Percentiles rank a stretch among this genome's conserved stretches.
Evolutionary conservation across 2,797 vertebrate genomes (phyloP).

Genomic region (Macropodus opercularis): DNA sequence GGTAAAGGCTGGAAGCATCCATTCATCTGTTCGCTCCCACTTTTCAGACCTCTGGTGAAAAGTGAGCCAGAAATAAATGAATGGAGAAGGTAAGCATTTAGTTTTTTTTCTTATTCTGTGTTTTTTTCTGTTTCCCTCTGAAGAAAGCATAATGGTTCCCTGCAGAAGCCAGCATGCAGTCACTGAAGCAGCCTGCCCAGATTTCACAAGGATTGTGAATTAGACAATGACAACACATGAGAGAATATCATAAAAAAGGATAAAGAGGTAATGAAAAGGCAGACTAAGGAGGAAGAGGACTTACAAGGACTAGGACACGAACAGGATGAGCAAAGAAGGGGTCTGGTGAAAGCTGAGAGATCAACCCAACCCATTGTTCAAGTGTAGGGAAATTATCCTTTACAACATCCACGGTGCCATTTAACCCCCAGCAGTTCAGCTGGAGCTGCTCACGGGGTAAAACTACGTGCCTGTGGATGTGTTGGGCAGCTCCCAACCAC

Average conservation of each 20-base stretch:
- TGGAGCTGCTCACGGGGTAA: constrained; percentile 26
- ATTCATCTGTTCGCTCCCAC: constrained; percentile 42
- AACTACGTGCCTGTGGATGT: constrained; percentile 20
- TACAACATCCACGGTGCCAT: constrained; percentile 29
- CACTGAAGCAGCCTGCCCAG: no score
- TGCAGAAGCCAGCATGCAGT: constrained; percentile 47
- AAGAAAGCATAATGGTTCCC: constrained; percentile 47
- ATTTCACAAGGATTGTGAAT: constrained; percentile 67
- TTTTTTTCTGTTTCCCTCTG: no score
- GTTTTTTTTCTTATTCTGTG: constrained; percentile 40
- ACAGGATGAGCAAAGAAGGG: constrained; percentile 20
- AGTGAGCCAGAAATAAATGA: constrained; percentile 45
- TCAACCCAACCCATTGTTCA: constrained; percentile 40
- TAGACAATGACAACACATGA: constrained; percentile 71
- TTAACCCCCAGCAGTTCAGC: constrained; percentile 34
- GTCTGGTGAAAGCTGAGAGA: constrained; percentile 33
- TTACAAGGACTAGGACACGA: constrained; percentile 26
- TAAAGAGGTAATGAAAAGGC: constrained; percentile 68
- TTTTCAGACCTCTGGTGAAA: constrained; percentile 39
- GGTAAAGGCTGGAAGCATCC: constrained; percentile 17
- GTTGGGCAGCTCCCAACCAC: constrained; percentile 21
- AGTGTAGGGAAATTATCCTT: constrained; percentile 21
- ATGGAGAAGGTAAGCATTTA: constrained; percentile 36
- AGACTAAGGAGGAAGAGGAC: constrained; percentile 32
- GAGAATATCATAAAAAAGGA: constrained; percentile 68